These are phyloP conservation scores for Sminthopsis crassicaudata DNA, from an alignment of 2,113 vertebrate genomes.

Conservation along the genomic window DNA sequence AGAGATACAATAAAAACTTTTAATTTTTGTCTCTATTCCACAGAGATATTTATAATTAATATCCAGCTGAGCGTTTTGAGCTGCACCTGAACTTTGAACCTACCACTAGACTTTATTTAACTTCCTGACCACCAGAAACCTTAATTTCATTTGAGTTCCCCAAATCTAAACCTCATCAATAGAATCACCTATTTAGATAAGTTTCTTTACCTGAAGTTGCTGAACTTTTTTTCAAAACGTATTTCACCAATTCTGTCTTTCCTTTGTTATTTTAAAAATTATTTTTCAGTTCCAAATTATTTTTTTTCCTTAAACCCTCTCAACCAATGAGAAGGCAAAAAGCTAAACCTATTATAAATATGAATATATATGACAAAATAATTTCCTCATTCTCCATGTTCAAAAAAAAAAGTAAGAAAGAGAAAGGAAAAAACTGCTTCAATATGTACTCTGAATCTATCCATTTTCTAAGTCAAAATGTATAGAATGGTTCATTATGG, in stretches of 20 bases:
- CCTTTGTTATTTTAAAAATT: background rate
- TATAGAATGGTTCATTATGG: background rate
- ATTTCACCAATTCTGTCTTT: background rate
- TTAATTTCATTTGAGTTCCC: too few relatives aligned
- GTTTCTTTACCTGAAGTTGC: background rate
- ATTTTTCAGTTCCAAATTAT: background rate
- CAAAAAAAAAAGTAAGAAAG: background rate
- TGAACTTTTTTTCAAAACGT: background rate
- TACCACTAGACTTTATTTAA: too few relatives aligned
- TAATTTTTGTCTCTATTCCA: too few relatives aligned
- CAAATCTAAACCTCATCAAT: too few relatives aligned
- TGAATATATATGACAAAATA: background rate
- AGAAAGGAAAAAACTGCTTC: background rate
- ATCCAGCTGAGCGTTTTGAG: too few relatives aligned
- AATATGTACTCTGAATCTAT: background rate
- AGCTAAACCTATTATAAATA: background rate
- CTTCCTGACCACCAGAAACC: too few relatives aligned
- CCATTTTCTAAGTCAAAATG: background rate
- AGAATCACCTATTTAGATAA: background rate
- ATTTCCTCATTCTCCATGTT: background rate
- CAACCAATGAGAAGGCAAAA: background rate
- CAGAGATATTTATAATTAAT: too few relatives aligned
- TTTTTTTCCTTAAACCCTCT: background rate
- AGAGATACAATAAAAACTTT: too few relatives aligned
- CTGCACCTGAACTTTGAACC: too few relatives aligned